Evolutionary conservation across 2,888 invertebrate species (phyloP).

Genomic region (Drosophila fungiperda): DNA sequence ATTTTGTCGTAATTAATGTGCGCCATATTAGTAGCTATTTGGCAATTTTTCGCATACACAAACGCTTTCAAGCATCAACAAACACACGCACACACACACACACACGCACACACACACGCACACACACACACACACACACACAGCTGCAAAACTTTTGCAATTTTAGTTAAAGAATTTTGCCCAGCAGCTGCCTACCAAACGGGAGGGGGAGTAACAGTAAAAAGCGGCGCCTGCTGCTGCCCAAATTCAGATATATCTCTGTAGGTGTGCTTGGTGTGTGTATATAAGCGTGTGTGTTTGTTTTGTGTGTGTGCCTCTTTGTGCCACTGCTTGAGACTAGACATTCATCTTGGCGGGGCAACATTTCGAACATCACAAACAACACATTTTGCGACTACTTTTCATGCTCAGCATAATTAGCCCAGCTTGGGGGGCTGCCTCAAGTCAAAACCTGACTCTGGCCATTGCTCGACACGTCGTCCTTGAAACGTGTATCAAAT

Average conservation of each 20-base stretch:
- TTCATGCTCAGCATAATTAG: constrained; percentile 71
- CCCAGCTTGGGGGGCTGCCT: constrained; percentile 25
- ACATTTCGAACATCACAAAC: constrained; percentile 26
- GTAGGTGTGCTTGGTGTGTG: constrained; percentile 7
- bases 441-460: constrained; percentile 24
- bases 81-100: constrained; percentile 2
- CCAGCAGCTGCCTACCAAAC: constrained; percentile 60
- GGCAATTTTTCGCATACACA: constrained; percentile 77
- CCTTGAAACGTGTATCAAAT: constrained; percentile 74
- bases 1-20: constrained; percentile 81
- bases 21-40: constrained; percentile 79
- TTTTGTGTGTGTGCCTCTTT: constrained; percentile 1
- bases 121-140: constrained; percentile 13
- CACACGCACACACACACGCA: constrained; percentile 5
- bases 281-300: not conserved
- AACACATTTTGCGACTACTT: constrained; percentile 60
- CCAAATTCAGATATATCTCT: constrained; percentile 22
- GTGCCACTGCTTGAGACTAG: constrained; percentile 34
- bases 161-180: constrained; percentile 78
- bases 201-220: constrained; percentile 10
- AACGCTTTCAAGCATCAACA: constrained; percentile 25
- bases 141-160: constrained; percentile 72
- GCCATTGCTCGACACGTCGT: constrained; percentile 20
- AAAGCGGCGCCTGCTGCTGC: constrained; percentile 35
- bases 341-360: constrained; percentile 56